These are phyloP conservation scores for Oxyruncus cristatus DNA, from an alignment of 2,113 vertebrate genomes.

Conservation along the genomic window DNA sequence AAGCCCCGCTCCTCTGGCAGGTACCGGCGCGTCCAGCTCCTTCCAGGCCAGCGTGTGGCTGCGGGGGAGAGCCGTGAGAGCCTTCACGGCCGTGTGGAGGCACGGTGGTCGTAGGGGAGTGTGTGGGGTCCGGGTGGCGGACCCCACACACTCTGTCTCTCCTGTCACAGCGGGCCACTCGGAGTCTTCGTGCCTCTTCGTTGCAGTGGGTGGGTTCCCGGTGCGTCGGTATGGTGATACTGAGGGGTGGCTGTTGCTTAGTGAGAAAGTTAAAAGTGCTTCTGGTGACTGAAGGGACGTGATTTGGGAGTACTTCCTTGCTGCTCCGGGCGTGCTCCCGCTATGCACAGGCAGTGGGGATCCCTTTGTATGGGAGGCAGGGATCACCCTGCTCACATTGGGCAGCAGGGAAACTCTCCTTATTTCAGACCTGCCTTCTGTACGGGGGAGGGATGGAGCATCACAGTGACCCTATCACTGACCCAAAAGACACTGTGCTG, in stretches of 20 bases:
- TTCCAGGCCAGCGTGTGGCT: background rate
- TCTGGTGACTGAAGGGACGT: background rate
- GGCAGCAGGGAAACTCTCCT: rapidly evolving
- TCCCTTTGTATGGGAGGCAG: rapidly evolving
- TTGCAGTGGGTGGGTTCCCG: background rate
- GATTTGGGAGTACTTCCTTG: background rate
- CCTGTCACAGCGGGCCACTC: rapidly evolving
- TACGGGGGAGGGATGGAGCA: rapidly evolving
- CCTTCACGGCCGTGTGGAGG: rapidly evolving
- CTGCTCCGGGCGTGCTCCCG: rapidly evolving
- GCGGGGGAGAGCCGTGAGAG: rapidly evolving
- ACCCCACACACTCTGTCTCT: no score
- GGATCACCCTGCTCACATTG: rapidly evolving
- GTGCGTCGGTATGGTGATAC: rapidly evolving
- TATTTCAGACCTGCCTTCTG: background rate
- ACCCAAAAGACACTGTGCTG: rapidly evolving
- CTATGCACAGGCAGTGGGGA: rapidly evolving
- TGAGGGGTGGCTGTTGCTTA: rapidly evolving
- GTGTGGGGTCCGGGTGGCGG: no score
- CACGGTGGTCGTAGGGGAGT: rapidly evolving
- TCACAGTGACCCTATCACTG: rapidly evolving
- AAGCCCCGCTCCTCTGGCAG: background rate
- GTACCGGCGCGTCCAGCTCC: rapidly evolving
- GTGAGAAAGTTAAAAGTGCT: background rate
- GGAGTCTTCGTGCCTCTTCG: rapidly evolving